Evolutionary conservation across 2,888 invertebrate species (phyloP), one percentile per base, ranked within the genome.

Genomic region (Bombylius discolor): DNA sequence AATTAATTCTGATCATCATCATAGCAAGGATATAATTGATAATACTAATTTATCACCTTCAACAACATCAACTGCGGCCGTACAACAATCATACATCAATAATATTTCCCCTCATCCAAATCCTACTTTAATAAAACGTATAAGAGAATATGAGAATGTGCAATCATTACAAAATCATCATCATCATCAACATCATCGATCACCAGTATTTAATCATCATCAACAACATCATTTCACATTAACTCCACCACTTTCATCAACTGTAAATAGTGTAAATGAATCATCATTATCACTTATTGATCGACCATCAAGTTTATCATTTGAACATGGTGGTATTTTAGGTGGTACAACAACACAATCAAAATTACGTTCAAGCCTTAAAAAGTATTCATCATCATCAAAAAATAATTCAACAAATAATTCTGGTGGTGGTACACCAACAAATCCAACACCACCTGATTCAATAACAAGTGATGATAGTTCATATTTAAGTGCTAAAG

Each of bases 381-480:
- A 89, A 68, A 82, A 87, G 68, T 86, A 86, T 64, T 71, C 70
- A 77, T 80, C 63, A 61, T 71, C 67, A 47, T 77, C 75, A 59
- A 74, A 70, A n/a, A 56, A 45, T 51, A 33, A 45, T 44, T 13
- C 53, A 3, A 48, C 47, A n/a, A 58, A 52, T 42, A 58, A 51
- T 44, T 56, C 57, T 6, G 58, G 57, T 45, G 84, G 82, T 0
- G 80, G 80, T 14, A 88, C 89, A 1, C 88, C 89, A 23, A 87
- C 89, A 0, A 87, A 88, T 70, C 87, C 87, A 3, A 89, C 91
- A 7, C 90, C 91, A 0, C 89, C 90, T 0, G 91, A 90, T 65
- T 89, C 89, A 62, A 68, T 89, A 58, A 85, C 89, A 1, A 89
- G 89, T 66, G 93, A 93, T 64, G 92, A 91, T 67, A 88, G 89